Percentiles rank a stretch among this genome's conserved stretches.
Evolutionary conservation across 2,797 vertebrate species (phyloP).

Genomic region (Fratercula arctica): DNA sequence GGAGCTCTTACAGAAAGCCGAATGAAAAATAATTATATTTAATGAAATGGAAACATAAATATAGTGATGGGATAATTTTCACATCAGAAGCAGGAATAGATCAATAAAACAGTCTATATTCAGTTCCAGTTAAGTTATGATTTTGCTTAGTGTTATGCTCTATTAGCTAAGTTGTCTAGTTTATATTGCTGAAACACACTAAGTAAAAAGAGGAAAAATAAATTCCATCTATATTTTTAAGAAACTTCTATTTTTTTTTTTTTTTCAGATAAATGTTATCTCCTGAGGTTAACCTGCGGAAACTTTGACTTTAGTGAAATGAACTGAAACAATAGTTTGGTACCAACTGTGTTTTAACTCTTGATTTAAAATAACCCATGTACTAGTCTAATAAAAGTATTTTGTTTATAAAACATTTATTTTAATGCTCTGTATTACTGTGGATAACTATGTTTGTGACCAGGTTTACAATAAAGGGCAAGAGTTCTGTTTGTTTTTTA

Average conservation of each 20-base stretch:
- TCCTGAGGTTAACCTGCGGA: neutral
- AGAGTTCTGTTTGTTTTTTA: neutral
- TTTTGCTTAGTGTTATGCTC: neutral
- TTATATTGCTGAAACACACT: neutral
- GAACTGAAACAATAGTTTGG: neutral
- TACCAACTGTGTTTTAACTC: neutral
- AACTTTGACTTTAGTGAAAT: neutral
- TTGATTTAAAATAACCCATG: neutral
- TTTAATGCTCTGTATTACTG: neutral
- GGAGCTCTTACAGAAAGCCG: neutral
- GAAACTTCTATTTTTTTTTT: neutral
- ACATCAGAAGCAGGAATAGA: neutral
- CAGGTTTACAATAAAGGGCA: neutral
- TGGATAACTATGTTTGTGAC: neutral
- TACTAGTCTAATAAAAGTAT: slow-evolving; percentile 40
- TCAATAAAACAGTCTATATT: neutral
- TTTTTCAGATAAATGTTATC: neutral
- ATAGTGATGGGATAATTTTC: neutral
- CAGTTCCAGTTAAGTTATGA: neutral
- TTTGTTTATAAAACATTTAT: slow-evolving; percentile 17
- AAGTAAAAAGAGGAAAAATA: neutral
- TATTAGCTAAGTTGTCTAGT: neutral
- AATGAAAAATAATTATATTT: neutral
- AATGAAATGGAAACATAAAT: neutral
- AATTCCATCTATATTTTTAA: neutral